Conservation (phyloP, 1,140 invertebrate genomes). For the Drosophila mauritiana region DNA sequence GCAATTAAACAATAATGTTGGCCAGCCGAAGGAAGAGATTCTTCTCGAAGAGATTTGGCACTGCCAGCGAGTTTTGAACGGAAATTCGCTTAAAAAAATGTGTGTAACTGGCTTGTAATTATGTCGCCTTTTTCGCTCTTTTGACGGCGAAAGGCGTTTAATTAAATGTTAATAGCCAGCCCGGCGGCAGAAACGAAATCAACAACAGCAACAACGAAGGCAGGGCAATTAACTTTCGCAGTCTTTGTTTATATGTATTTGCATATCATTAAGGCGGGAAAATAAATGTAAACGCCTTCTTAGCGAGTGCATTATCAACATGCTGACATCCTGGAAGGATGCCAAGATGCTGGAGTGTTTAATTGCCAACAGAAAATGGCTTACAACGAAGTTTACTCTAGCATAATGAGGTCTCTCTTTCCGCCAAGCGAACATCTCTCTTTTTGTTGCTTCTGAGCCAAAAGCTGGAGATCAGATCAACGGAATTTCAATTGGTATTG, state of each 20-base stretch:
- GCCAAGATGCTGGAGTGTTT: conserved; percentile 17
- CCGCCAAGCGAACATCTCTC: no score
- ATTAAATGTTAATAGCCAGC: conserved; percentile 76
- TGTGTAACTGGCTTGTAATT: conserved; percentile 76
- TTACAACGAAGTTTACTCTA: conserved; percentile 33
- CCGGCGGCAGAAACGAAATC: conserved; percentile 32
- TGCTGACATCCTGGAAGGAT: conserved; percentile 29
- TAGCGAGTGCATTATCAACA: conserved; percentile 74
- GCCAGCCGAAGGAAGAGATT: conserved; percentile 1
- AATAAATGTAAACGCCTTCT: conserved; percentile 57
- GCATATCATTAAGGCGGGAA: conserved; percentile 74
- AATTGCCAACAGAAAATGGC: conserved; percentile 48
- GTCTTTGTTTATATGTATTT: conserved; percentile 74
- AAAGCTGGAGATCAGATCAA: conserved; percentile 1
- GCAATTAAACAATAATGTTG: conserved; percentile 62
- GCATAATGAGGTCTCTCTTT: conserved; percentile 31
- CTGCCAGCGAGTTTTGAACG: conserved; percentile 4
- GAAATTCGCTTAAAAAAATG: conserved; percentile 70
- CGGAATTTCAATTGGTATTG: conserved; percentile 35
- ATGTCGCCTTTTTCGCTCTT: conserved; percentile 58
- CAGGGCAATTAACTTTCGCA: conserved; percentile 61
- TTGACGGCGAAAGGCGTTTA: conserved; percentile 76
- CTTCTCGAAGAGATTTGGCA: not conserved
- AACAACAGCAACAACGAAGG: conserved; percentile 37
- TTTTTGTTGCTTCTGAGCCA: not conserved